Conservation (phyloP, 2,888 invertebrate genomes). For the Resseliella maxima region DNA sequence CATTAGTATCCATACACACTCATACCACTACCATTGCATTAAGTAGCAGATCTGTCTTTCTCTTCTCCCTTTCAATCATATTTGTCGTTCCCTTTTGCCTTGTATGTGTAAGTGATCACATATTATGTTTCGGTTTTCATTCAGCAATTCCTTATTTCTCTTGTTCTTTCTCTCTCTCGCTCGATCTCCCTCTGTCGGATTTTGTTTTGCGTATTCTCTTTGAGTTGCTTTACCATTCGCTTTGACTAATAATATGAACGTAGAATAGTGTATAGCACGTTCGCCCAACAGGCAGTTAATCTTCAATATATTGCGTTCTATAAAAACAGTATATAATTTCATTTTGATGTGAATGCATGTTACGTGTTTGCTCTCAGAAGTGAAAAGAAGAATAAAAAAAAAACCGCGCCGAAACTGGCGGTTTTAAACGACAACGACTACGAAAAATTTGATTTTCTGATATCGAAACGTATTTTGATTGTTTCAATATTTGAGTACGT, state of each 20-base stretch:
- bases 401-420: neutral
- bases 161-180: neutral
- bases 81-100: neutral
- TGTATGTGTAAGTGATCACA: neutral
- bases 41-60: neutral
- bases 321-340: constrained; percentile 51
- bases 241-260: neutral
- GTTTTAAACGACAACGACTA: neutral
- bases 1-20: neutral
- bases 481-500: constrained; percentile 24
- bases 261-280: constrained; percentile 31
- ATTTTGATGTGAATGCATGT: constrained; percentile 51
- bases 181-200: neutral
- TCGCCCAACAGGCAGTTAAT: constrained; percentile 49
- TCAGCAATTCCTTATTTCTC: neutral
- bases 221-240: neutral
- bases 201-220: constrained; percentile 16
- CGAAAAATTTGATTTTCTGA: neutral
- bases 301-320: constrained; percentile 39
- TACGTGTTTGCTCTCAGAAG: constrained; percentile 27
- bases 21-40: neutral
- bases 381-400: neutral
- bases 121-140: constrained; percentile 20
- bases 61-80: neutral
- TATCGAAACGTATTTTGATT: neutral